These are phyloP conservation scores for Rousettus madagascariensis DNA, from an alignment of 2,797 vertebrate genomes.

Conservation along the genomic window DNA sequence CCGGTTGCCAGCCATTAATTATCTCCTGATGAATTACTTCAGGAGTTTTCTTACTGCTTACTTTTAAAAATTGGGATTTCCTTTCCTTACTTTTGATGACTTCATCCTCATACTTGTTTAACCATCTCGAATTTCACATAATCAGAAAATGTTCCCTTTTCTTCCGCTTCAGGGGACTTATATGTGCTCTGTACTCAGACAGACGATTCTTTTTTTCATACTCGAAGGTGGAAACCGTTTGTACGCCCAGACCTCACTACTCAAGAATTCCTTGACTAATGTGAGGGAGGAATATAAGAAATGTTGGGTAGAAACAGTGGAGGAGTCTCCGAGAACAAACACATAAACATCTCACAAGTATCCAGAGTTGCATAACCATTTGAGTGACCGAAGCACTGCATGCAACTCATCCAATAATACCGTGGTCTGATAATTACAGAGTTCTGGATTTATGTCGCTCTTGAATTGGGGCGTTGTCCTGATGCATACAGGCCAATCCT, in stretches of 20 bases:
- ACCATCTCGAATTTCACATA: background rate
- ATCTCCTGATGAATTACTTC: slow-evolving; percentile 70
- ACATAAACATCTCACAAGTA: slow-evolving; percentile 38
- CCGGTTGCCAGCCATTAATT: slow-evolving; percentile 73
- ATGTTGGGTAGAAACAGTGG: slow-evolving; percentile 8
- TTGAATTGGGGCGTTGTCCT: background rate
- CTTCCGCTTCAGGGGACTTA: background rate
- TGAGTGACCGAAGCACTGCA: background rate
- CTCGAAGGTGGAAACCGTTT: slow-evolving; percentile 43
- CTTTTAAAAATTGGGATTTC: slow-evolving; percentile 49
- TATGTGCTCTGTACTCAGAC: background rate
- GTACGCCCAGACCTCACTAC: background rate
- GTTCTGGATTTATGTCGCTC: slow-evolving; percentile 37
- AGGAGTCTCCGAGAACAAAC: slow-evolving; percentile 41
- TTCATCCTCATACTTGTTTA: background rate
- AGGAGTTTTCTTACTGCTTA: background rate
- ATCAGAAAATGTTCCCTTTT: background rate
- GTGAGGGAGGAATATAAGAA: slow-evolving; percentile 34
- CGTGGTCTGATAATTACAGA: slow-evolving; percentile 63
- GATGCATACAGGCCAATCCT: background rate
- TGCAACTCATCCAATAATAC: background rate
- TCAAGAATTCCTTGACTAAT: slow-evolving; percentile 52
- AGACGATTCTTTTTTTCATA: background rate
- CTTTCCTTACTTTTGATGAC: slow-evolving; percentile 1
- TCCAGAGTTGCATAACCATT: slow-evolving; percentile 37